These are phyloP conservation scores for Sturnira hondurensis DNA, from an alignment of 2,113 vertebrate species.

Conservation along the genomic window DNA sequence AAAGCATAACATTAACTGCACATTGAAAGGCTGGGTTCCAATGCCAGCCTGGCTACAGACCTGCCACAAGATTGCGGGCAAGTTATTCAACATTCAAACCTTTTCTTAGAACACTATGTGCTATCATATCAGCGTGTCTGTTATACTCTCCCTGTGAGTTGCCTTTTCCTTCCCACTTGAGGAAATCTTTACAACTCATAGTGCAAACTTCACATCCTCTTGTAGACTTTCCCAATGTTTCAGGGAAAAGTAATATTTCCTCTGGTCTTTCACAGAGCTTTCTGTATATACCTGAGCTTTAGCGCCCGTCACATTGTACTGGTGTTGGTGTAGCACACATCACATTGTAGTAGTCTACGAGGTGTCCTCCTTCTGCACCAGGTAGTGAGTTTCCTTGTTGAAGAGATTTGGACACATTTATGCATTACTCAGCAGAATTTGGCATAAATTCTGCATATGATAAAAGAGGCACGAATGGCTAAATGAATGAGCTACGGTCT, in stretches of 20 bases:
- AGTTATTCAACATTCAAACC: not conserved
- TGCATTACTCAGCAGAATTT: not conserved
- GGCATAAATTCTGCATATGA: not conserved
- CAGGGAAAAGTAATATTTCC: not conserved
- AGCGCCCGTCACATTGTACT: not conserved
- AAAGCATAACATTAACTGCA: not conserved
- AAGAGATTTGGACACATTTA: not conserved
- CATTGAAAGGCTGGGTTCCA: not conserved
- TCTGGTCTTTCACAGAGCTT: not conserved
- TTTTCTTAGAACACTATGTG: not conserved
- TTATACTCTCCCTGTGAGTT: not conserved
- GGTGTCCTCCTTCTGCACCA: not conserved
- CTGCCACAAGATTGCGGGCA: not conserved
- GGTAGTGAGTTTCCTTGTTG: not conserved
- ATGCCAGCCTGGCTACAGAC: not conserved
- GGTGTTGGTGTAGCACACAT: not conserved
- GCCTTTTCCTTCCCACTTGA: not conserved
- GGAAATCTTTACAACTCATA: not conserved
- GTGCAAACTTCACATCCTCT: accelerated
- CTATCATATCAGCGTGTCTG: not conserved
- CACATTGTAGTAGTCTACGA: not conserved
- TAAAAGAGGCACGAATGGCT: not conserved
- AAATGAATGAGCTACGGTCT: not conserved
- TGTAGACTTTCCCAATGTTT: not conserved
- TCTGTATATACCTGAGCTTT: not conserved